Conservation (phyloP, 2,797 vertebrate genomes). For the Hemitrygon akajei region DNA sequence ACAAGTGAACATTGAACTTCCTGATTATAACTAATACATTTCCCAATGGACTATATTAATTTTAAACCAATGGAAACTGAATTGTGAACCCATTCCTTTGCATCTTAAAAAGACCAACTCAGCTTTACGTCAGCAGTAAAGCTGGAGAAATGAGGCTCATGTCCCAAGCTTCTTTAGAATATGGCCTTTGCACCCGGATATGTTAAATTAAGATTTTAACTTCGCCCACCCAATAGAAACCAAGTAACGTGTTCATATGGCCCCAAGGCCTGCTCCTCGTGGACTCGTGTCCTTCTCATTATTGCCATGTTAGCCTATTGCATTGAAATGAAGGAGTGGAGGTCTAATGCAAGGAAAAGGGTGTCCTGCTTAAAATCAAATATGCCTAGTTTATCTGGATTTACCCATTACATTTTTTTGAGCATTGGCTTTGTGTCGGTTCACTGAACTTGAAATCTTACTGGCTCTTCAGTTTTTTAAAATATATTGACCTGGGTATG, state of each 20-base stretch:
- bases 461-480: background rate
- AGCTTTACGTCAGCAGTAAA: background rate
- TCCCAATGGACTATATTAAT: background rate
- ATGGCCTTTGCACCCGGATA: background rate
- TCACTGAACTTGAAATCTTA: background rate
- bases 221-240: background rate
- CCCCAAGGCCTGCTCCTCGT: background rate
- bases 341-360: too few relatives aligned
- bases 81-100: background rate
- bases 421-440: background rate
- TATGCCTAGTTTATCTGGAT: background rate
- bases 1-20: background rate
- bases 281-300: background rate
- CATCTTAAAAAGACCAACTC: background rate
- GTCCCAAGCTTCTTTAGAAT: background rate
- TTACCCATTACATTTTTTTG: background rate
- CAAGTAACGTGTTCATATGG: background rate
- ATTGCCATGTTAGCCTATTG: background rate
- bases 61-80: background rate
- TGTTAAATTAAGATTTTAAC: background rate
- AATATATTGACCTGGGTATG: background rate
- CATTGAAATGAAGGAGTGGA: background rate
- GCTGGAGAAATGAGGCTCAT: background rate
- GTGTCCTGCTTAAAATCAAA: conserved; percentile 3
- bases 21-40: background rate